Percentiles rank a stretch among this genome's conserved stretches.
phyloP scores from a whole-genome alignment of 2,888 invertebrate species.

The Callyntrura guangdongensis region DNA sequence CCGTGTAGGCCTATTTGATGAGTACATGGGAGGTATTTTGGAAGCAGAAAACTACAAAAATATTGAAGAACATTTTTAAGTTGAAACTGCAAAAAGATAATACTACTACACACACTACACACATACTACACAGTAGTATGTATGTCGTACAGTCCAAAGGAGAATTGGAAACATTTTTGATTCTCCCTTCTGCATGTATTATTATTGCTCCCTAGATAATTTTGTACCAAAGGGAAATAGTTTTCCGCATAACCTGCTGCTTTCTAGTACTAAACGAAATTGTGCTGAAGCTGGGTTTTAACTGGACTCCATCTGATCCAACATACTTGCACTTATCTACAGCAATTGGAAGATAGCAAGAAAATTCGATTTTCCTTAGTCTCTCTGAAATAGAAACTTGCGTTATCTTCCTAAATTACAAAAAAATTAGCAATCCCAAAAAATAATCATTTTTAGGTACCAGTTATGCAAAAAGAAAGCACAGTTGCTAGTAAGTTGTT shows the following conservation, averaged over 20 bases:
- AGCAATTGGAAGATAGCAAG: background rate
- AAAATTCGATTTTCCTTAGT: background rate
- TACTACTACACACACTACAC: too few species aligned
- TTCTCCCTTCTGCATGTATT: conserved; percentile 10
- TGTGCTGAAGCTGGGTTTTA: background rate
- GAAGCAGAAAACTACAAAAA: background rate
- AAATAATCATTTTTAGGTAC: background rate
- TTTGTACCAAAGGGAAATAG: conserved; percentile 2
- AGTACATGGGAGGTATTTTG: background rate
- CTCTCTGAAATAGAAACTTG: background rate
- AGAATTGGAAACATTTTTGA: conserved; percentile 35
- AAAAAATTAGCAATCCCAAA: background rate
- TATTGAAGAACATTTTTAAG: background rate
- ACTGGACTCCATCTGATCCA: background rate
- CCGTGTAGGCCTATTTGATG: background rate
- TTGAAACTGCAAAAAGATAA: conserved; percentile 20
- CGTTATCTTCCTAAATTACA: background rate
- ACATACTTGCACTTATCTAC: background rate
- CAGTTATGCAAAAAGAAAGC: too few species aligned
- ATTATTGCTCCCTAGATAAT: conserved; percentile 33
- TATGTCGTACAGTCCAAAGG: conserved; percentile 7
- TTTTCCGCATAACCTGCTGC: background rate
- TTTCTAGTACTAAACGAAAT: background rate
- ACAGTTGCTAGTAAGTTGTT: too few species aligned
- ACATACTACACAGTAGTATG: too few species aligned